Percentiles rank a stretch among this genome's conserved stretches.
phyloP scores from a whole-genome alignment of 2,888 invertebrate species.

The Portevinia maculata region DNA sequence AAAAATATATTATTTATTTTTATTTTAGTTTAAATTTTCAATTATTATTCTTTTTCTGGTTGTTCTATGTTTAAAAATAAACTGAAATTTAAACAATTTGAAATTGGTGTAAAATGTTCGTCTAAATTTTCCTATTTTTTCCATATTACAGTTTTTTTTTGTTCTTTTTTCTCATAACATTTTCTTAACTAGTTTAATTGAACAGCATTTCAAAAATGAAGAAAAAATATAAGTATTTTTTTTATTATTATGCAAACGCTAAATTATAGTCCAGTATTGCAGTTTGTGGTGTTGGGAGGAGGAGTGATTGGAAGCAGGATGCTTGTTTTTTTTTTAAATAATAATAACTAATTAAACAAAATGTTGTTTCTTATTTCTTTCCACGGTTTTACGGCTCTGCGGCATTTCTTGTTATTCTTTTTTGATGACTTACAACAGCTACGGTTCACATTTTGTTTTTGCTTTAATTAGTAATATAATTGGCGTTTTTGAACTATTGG shows the following conservation, averaged over 20 bases:
- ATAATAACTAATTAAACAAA: slow-evolving; percentile 10
- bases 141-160: slow-evolving; percentile 50
- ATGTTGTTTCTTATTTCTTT: slow-evolving; percentile 37
- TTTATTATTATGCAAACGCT: slow-evolving; percentile 35
- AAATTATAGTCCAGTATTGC: slow-evolving; percentile 65
- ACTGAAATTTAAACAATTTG: slow-evolving; percentile 46
- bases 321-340: slow-evolving; percentile 24
- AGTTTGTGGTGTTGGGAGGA: slow-evolving; percentile 34
- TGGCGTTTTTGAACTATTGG: slow-evolving; percentile 85
- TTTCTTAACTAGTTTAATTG: slow-evolving; percentile 70
- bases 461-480: slow-evolving; percentile 73
- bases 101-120: slow-evolving; percentile 65
- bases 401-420: slow-evolving; percentile 47
- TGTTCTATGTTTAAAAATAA: slow-evolving; percentile 23
- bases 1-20: slow-evolving; percentile 46
- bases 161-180: slow-evolving; percentile 55
- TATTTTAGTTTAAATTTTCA: slow-evolving; percentile 26
- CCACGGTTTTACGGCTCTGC: slow-evolving; percentile 57
- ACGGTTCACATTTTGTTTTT: slow-evolving; percentile 65
- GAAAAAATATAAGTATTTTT: slow-evolving; percentile 21
- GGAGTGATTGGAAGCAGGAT: background rate
- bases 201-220: slow-evolving; percentile 55
- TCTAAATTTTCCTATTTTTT: slow-evolving; percentile 70
- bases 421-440: slow-evolving; percentile 70
- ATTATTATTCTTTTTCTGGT: slow-evolving; percentile 23